These are phyloP conservation scores for Oedothorax gibbosus DNA, from an alignment of 1,140 invertebrate genomes.

Conservation along the genomic window DNA sequence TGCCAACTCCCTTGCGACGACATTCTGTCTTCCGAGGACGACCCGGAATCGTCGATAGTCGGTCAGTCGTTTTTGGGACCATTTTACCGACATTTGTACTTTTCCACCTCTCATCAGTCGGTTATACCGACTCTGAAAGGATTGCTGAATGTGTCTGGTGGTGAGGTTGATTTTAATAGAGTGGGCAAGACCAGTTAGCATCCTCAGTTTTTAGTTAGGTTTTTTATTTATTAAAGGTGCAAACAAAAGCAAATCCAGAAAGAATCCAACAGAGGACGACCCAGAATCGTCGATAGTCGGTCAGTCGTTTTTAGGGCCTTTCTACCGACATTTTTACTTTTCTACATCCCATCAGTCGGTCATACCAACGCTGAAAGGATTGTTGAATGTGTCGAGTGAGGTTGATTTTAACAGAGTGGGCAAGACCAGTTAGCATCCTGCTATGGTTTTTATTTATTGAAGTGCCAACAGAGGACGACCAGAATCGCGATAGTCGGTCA, in stretches of 20 bases:
- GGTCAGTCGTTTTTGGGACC: slow-evolving; percentile 52
- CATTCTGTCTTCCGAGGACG: neutral
- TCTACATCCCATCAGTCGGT: slow-evolving; percentile 57
- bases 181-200: slow-evolving; percentile 43
- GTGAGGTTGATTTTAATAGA: slow-evolving; percentile 43
- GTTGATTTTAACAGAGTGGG: slow-evolving; percentile 39
- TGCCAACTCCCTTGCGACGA: slow-evolving; percentile 42
- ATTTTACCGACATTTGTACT: slow-evolving; percentile 58
- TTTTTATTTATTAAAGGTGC: too few relatives aligned
- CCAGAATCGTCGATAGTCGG: slow-evolving; percentile 21
- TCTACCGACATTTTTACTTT: slow-evolving; percentile 59
- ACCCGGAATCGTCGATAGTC: slow-evolving; percentile 34
- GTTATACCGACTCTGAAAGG: slow-evolving; percentile 49
- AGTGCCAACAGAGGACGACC: too few relatives aligned
- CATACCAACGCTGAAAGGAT: slow-evolving; percentile 40
- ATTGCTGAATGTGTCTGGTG: slow-evolving; percentile 39
- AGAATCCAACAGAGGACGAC: too few relatives aligned
- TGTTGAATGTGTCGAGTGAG: slow-evolving; percentile 39
- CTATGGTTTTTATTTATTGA: too few relatives aligned
- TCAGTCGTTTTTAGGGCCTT: slow-evolving; percentile 54
- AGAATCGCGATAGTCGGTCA: too few relatives aligned
- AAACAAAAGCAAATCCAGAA: too few relatives aligned
- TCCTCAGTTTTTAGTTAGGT: neutral
- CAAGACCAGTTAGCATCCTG: slow-evolving; percentile 48
- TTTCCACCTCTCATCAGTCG: slow-evolving; percentile 57